These are phyloP conservation scores for Cyphomyrus plagiostoma DNA, from an alignment of 2,113 vertebrate species.

Conservation along the genomic window DNA sequence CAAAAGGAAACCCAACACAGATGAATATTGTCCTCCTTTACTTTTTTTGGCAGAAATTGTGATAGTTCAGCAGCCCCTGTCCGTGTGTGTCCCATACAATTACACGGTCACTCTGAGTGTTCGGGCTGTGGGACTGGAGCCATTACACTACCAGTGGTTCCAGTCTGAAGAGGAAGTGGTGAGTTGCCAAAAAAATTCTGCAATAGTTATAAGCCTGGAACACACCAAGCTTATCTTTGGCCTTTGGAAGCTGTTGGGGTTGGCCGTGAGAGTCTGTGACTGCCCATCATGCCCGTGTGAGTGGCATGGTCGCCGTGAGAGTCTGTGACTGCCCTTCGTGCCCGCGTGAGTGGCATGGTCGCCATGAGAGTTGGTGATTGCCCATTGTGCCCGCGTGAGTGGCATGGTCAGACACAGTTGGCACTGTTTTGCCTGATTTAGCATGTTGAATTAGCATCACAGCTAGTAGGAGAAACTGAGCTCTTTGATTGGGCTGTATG, in stretches of 20 bases:
- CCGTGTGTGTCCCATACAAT: slow-evolving; percentile 44
- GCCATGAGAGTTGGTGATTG: not conserved
- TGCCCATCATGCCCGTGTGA: not conserved
- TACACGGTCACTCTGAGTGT: slow-evolving; percentile 44
- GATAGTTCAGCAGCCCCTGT: slow-evolving; percentile 50
- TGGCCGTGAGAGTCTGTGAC: not conserved
- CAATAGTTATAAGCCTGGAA: not conserved
- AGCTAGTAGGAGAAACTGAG: not conserved
- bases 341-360: not conserved
- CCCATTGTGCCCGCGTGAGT: not conserved
- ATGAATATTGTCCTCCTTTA: not conserved
- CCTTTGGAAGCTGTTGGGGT: not conserved
- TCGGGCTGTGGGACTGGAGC: slow-evolving; percentile 33
- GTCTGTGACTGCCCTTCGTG: not conserved
- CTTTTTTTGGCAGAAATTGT: slow-evolving; percentile 38
- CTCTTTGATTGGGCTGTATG: not conserved
- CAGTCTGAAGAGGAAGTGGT: slow-evolving; percentile 48
- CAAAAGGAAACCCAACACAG: not conserved
- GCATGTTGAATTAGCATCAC: not conserved
- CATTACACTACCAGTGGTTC: slow-evolving; percentile 56
- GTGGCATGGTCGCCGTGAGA: not conserved
- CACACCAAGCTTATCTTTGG: not conserved
- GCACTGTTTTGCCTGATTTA: not conserved
- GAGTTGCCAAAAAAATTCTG: not conserved
- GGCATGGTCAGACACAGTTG: not conserved